Evolutionary conservation across 2,888 invertebrate species (phyloP).

Genomic region (Zeuzera pyrina): DNA sequence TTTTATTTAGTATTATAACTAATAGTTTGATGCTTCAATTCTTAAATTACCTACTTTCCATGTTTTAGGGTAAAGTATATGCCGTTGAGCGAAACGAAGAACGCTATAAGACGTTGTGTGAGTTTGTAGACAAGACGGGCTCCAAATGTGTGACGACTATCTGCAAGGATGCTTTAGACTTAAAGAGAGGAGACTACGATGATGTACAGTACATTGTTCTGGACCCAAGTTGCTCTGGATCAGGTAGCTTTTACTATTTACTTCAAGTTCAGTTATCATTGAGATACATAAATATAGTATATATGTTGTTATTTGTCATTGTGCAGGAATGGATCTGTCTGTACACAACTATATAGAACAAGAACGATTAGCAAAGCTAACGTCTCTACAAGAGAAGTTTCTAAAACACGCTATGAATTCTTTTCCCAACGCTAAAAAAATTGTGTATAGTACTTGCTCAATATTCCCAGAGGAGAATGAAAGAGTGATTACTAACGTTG

Average conservation of each 20-base stretch:
- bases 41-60: neutral
- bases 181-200: conserved; percentile 73
- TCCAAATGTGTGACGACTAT: conserved; percentile 79
- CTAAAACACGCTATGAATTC: conserved; percentile 87
- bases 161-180: conserved; percentile 80
- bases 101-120: conserved; percentile 77
- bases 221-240: conserved; percentile 97
- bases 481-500: conserved; percentile 83
- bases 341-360: conserved; percentile 59
- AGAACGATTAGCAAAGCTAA: conserved; percentile 75
- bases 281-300: conserved; percentile 1
- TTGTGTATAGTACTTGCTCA: conserved; percentile 98
- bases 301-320: conserved; percentile 1
- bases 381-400: conserved; percentile 87
- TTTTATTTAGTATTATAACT: too few species aligned
- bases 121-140: conserved; percentile 75
- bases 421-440: conserved; percentile 87
- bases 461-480: conserved; percentile 94
- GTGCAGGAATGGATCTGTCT: conserved; percentile 53
- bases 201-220: conserved; percentile 92
- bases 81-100: conserved; percentile 84
- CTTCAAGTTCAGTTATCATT: conserved; percentile 1
- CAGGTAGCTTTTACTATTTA: conserved; percentile 82
- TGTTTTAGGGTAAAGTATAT: conserved; percentile 79
- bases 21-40: too few species aligned